These are phyloP conservation scores for Eurytoma adleriae DNA, from an alignment of 2,888 invertebrate genomes.

Conservation along the genomic window DNA sequence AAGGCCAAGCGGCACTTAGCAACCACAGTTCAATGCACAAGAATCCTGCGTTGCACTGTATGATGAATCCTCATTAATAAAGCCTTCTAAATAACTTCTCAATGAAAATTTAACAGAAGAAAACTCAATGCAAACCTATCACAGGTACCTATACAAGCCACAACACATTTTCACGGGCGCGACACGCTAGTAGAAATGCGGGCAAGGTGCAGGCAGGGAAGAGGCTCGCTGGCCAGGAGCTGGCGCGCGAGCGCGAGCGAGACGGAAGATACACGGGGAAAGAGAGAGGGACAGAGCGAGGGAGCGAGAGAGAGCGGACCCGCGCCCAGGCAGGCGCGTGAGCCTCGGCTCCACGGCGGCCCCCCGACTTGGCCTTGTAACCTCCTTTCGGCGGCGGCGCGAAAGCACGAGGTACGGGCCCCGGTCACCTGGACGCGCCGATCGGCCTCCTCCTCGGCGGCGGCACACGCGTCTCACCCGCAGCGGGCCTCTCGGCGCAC, in stretches of 20 bases:
- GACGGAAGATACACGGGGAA: conserved; percentile 55
- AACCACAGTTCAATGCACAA: background rate
- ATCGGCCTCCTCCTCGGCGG: no score
- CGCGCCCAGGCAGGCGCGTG: conserved; percentile 64
- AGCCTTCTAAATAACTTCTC: background rate
- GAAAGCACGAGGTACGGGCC: no score
- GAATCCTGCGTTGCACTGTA: background rate
- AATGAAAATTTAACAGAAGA: background rate
- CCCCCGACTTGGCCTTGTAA: no score
- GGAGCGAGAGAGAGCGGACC: conserved; percentile 58
- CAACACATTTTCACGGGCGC: background rate
- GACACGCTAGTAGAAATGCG: no score
- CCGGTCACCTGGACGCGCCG: no score
- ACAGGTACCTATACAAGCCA: background rate
- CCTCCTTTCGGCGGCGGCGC: no score
- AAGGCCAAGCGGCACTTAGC: background rate
- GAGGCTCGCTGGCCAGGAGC: background rate
- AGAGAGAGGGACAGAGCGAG: background rate
- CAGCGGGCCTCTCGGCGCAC: background rate
- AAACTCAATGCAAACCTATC: background rate
- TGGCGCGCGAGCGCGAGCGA: conserved; percentile 44
- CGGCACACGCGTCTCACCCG: no score
- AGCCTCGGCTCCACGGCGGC: background rate
- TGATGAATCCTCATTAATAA: background rate
- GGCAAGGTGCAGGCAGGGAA: background rate